Evolutionary conservation across 2,797 vertebrate genomes (phyloP).

Genomic region (Petrocephalus sullivani): DNA sequence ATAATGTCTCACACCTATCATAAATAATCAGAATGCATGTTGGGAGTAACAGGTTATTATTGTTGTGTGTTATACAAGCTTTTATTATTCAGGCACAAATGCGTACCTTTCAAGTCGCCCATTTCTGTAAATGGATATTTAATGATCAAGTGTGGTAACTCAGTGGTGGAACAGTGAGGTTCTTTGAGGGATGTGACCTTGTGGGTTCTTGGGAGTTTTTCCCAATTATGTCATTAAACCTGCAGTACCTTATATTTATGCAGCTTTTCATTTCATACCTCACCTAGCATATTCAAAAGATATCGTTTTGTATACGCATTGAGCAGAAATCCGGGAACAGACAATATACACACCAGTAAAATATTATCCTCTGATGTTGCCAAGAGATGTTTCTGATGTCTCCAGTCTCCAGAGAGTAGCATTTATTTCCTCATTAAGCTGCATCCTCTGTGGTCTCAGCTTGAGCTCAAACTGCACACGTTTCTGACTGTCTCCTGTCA

Average conservation of each 20-base stretch:
- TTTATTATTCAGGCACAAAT: not conserved
- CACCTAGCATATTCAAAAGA: not conserved
- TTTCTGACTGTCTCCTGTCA: not conserved
- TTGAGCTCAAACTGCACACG: not conserved
- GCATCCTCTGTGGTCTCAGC: not conserved
- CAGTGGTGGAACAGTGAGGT: not conserved
- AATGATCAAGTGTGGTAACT: not conserved
- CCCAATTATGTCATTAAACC: slow-evolving; percentile 2
- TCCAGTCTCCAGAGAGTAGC: not conserved
- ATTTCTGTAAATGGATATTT: not conserved
- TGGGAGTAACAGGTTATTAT: not conserved
- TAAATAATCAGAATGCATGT: slow-evolving; percentile 13
- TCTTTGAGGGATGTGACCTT: not conserved
- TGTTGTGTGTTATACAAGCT: not conserved
- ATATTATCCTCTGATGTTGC: not conserved
- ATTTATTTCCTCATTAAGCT: not conserved
- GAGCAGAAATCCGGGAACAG: not conserved
- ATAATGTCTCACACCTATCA: not conserved
- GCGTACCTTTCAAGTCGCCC: not conserved
- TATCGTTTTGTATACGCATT: not conserved
- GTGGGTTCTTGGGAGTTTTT: not conserved
- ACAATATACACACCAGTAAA: not conserved
- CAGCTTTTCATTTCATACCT: not conserved
- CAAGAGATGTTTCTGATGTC: not conserved
- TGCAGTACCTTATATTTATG: not conserved